Conservation (phyloP, 1,140 invertebrate genomes). For the Solenopsis fugax region DNA sequence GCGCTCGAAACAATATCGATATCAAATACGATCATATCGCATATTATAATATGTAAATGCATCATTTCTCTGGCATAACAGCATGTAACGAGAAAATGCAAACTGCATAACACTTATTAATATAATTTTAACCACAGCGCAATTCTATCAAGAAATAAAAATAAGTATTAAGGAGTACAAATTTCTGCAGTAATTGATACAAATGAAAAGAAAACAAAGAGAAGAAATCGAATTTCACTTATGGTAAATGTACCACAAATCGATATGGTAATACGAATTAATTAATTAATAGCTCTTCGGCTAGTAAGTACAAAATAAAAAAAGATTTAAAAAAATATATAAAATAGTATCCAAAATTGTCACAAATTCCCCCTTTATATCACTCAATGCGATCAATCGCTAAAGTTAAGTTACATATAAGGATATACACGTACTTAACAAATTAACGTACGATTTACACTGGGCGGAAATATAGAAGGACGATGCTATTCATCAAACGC, state of each 20-base stretch:
- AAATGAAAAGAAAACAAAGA: conserved; percentile 9
- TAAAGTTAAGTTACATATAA: conserved; percentile 53
- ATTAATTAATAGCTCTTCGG: not conserved
- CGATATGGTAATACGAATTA: not conserved
- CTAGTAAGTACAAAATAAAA: conserved; percentile 47
- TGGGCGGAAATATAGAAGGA: conserved; percentile 74
- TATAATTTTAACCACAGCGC: not conserved
- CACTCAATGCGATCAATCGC: conserved; percentile 33
- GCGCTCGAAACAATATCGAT: conserved; percentile 75
- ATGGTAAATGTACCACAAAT: conserved; percentile 5
- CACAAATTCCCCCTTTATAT: not conserved
- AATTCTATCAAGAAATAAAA: conserved; percentile 46
- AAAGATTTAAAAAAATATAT: conserved; percentile 16
- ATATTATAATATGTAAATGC: conserved; percentile 72
- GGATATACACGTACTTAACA: conserved; percentile 61
- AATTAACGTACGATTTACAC: conserved; percentile 66
- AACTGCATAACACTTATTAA: conserved; percentile 28
- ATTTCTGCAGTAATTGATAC: not conserved
- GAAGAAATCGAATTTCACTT: not conserved
- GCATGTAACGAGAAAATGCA: conserved; percentile 34
- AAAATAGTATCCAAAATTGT: conserved; percentile 17
- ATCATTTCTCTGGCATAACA: conserved; percentile 57
- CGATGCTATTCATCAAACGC: conserved; percentile 68
- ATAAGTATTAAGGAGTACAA: not conserved
- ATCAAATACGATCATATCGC: conserved; percentile 73